Base-by-base conservation (phyloP, 2,113 vertebrate species). In the Oxygymnocypris stewartii region DNA sequence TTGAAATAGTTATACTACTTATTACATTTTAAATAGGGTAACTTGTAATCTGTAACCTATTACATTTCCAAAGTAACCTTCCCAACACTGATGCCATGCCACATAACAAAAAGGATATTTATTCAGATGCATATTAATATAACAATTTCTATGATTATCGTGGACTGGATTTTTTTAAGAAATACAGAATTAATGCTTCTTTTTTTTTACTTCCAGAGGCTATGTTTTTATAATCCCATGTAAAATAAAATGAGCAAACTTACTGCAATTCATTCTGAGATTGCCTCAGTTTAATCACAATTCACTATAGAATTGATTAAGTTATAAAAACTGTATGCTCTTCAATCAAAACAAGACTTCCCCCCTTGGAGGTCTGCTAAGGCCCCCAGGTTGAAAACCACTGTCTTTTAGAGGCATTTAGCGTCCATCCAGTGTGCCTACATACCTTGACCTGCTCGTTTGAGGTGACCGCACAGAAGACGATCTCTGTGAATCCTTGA, bases 361-460 rank as follows among this genome's bases (percentile, higher is more conserved):
- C 16, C 16, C 16, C 16, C 20, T 61, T n/a, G 57, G 57, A 61
- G 8, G 20, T 61, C 2, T 61, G 57, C 57, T 4, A n/a, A 61
- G 23, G 23, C 4, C 20, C 69, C 35, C 8, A 40, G 35, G 67
- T 71, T 71, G 67, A 71, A 35, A 71, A 20, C 1, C 69, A 40
- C 35, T 73, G 18, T 20, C 20, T 20, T 69, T 47, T 51, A 42
- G 4, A 65, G 14, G 47, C 8, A 57, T 47, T n/a, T 35, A 28
- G 9, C 13, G 11, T 77, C n/a, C 2, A 63, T 6, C 23, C 9
- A 40, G 11, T 28, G 25, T 3, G 0, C 8, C 35, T 16, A 9
- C 44, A 44, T 92, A 99, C 98, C 97, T 99, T 99, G 82, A 99
- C 98, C 94, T 99, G 98, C 90, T 99, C 98, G 0, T 99, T 99